A percentile compares a stretch with the other conserved stretches of the same genome.
Evolutionary conservation across 2,797 vertebrate genomes (phyloP).

Genomic region (Lophotriccus pileatus): DNA sequence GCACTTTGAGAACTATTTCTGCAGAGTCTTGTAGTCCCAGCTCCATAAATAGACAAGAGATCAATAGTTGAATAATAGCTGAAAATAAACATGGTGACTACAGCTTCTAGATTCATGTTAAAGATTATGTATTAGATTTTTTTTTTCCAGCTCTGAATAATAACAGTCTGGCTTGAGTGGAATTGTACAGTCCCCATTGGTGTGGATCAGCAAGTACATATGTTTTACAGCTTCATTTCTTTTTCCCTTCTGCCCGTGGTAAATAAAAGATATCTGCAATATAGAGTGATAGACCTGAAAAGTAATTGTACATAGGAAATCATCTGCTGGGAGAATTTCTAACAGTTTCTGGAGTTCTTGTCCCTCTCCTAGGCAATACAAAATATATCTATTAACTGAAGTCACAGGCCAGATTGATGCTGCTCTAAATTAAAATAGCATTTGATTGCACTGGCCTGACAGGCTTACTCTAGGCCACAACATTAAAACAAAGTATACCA

Average conservation of each 20-base stretch:
- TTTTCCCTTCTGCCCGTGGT: background rate
- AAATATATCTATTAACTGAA: background rate
- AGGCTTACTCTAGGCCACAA: background rate
- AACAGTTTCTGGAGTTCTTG: background rate
- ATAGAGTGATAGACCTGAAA: background rate
- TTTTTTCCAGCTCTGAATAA: background rate
- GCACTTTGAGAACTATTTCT: background rate
- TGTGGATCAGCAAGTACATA: background rate
- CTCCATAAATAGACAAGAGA: background rate
- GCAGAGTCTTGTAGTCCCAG: background rate
- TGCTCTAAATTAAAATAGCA: background rate
- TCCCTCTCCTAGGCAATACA: background rate
- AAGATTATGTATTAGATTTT: background rate
- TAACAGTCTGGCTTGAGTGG: background rate
- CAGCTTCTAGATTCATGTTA: background rate
- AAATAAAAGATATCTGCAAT: background rate
- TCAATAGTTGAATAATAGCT: background rate
- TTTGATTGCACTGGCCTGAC: background rate
- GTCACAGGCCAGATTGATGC: background rate
- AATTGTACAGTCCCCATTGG: background rate
- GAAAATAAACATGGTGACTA: background rate
- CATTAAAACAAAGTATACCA: background rate
- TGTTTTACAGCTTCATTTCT: background rate
- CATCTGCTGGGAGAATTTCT: background rate
- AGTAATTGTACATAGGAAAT: background rate